Conservation (phyloP, 2,888 invertebrate species). For the Drosophila kuntzei region DNA sequence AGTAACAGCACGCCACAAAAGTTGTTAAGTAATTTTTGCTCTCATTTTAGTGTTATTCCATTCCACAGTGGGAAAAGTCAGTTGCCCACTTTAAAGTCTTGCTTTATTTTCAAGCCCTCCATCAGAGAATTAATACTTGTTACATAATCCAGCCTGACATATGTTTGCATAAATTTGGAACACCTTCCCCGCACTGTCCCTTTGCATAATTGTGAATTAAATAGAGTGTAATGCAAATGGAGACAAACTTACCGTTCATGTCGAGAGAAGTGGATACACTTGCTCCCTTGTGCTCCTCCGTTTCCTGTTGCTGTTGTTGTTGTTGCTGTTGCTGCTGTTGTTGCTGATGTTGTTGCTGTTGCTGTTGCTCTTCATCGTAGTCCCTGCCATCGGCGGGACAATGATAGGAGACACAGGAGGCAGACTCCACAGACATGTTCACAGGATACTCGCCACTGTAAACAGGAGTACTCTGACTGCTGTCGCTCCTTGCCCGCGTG, state of each 20-base stretch:
- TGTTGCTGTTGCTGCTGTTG: conserved; percentile 27
- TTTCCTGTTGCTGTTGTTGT: conserved; percentile 7
- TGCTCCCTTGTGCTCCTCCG: conserved; percentile 26
- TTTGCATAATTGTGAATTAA: conserved; percentile 73
- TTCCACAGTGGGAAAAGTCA: conserved; percentile 16
- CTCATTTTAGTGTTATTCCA: neutral
- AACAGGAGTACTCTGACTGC: conserved; percentile 80
- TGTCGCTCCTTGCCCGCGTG: conserved; percentile 71
- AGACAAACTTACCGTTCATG: conserved; percentile 65
- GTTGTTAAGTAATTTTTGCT: neutral
- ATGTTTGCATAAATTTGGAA: conserved; percentile 77
- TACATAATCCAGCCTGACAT: conserved; percentile 75
- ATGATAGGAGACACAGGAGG: conserved; percentile 76
- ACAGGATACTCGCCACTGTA: conserved; percentile 78
- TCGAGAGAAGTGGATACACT: conserved; percentile 34
- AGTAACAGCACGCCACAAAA: neutral
- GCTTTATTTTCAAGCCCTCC: conserved; percentile 15
- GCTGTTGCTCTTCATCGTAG: conserved; percentile 66
- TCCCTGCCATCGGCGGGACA: conserved; percentile 71
- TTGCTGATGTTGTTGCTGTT: conserved; percentile 38
- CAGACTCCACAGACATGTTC: conserved; percentile 79
- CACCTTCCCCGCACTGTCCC: conserved; percentile 12
- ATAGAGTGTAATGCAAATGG: conserved; percentile 63
- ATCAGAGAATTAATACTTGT: conserved; percentile 52
- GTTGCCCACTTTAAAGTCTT: conserved; percentile 12